phyloP scores from a whole-genome alignment of 2,888 invertebrate genomes.

The Lucinisca nassula region DNA sequence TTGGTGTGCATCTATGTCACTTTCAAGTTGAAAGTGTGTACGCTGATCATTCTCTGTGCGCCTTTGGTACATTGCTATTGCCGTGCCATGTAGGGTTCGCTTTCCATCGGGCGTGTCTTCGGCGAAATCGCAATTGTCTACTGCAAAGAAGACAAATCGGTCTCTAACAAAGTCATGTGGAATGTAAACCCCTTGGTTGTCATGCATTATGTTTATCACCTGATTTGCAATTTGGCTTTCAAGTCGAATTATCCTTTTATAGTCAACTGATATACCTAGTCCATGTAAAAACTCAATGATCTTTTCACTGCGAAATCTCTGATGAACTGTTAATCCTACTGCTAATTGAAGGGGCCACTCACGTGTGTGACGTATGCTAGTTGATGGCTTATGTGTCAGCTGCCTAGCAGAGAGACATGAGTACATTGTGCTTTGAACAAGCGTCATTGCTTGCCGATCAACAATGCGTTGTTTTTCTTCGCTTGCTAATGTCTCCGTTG shows the following conservation, averaged over 20 bases:
- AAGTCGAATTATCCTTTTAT: neutral
- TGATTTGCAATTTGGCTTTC: neutral
- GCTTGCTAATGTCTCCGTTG: no score
- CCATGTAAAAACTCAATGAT: neutral
- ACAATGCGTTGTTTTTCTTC: no score
- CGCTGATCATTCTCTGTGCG: no score
- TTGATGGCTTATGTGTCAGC: no score
- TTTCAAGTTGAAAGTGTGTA: no score
- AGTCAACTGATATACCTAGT: neutral
- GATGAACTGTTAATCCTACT: neutral
- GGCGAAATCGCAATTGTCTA: constrained; percentile 4
- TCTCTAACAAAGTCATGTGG: neutral
- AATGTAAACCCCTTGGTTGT: neutral
- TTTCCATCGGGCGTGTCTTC: constrained; percentile 24
- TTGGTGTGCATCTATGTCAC: no score
- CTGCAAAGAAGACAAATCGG: constrained; percentile 8
- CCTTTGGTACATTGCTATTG: neutral
- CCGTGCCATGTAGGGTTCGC: neutral
- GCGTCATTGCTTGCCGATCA: no score
- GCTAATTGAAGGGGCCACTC: constrained; percentile 15
- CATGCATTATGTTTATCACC: neutral
- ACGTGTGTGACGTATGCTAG: no score
- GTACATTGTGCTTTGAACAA: no score
- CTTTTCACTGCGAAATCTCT: neutral
- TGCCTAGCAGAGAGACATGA: no score